phyloP scores from a whole-genome alignment of 2,888 invertebrate species.

The Meteorus colon region DNA sequence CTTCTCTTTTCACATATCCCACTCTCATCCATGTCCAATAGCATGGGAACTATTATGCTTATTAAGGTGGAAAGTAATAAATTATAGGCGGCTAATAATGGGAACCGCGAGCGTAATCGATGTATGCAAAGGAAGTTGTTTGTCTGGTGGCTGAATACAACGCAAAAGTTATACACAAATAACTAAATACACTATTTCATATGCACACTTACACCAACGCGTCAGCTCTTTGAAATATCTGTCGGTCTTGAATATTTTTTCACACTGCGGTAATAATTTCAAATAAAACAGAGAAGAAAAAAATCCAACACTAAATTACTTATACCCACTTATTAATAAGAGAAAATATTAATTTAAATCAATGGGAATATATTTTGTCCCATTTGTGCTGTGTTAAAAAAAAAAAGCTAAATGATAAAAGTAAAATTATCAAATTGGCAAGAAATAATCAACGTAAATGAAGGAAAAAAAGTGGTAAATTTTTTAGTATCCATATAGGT shows the following conservation, averaged over 20 bases:
- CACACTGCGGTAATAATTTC: background rate
- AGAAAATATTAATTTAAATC: background rate
- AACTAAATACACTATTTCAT: background rate
- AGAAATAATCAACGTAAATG: background rate
- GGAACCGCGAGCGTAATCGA: slow-evolving; percentile 68
- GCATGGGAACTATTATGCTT: slow-evolving; percentile 72
- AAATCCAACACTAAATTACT: background rate
- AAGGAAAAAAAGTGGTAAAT: background rate
- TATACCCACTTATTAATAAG: background rate
- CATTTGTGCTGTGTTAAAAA: too few relatives aligned
- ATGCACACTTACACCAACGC: background rate
- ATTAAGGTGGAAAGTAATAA: slow-evolving; percentile 73
- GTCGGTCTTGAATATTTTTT: background rate
- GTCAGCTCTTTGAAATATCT: background rate
- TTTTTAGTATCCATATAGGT: background rate
- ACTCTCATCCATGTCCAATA: slow-evolving; percentile 58
- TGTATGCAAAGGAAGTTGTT: slow-evolving; percentile 70
- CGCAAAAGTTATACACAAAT: background rate
- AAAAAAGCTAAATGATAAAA: background rate
- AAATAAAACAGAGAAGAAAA: background rate
- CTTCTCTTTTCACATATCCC: slow-evolving; percentile 26
- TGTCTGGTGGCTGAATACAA: slow-evolving; percentile 44
- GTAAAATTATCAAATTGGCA: background rate
- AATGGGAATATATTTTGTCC: background rate
- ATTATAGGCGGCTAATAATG: slow-evolving; percentile 71